Evolutionary conservation across 2,888 invertebrate species (phyloP), one percentile per base, ranked within the genome.

Genomic region (Caenorhabditis wallacei): DNA sequence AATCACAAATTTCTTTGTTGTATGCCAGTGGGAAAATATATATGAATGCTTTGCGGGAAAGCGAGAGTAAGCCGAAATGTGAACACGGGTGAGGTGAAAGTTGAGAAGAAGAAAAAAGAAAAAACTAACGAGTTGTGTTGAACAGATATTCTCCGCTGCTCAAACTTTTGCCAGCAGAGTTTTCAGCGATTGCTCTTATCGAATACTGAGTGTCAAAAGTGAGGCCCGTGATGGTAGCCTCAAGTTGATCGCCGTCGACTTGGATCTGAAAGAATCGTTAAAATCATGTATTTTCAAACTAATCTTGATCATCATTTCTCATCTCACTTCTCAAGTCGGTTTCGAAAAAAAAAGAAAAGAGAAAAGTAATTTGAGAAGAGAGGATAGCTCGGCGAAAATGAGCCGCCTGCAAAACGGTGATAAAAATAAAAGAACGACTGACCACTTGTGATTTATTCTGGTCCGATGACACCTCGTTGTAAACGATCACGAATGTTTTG

Each of bases 61-160:
- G 48, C 63, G 63, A 63, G 46, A 43, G 43, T 43, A 59, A 48
- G 22, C 40, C 10, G 40, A 43, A 71, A 51, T 22, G 46, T 24
- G 56, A 46, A 22, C 22, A 24, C 26, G 22, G 7, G 22, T 10
- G 57, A n/a, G 35, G 35, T 37, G 30, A 69, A 54, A 16, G 20
- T 26, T 26, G 24, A n/a, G n/a, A 20, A 18, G 30, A n/a, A 26
- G 2, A n/a, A 22, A 24, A 53, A 24, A 35, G 24, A n/a, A 20
- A 48, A 48, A 57, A 86, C 87, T 69, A 61, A 90, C 90, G 84
- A 56, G 88, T 87, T 13, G 90, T 88, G 46, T 85, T 86, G 57
- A 86, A 84, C 46, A 85, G 71, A 51, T 74, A 75, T 18, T 81
- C 71, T 24, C 71, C 61, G 57, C 89, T 89, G 26, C 69, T 71